Conservation (phyloP, 1,140 invertebrate species). For the Hormaphis cornu region DNA sequence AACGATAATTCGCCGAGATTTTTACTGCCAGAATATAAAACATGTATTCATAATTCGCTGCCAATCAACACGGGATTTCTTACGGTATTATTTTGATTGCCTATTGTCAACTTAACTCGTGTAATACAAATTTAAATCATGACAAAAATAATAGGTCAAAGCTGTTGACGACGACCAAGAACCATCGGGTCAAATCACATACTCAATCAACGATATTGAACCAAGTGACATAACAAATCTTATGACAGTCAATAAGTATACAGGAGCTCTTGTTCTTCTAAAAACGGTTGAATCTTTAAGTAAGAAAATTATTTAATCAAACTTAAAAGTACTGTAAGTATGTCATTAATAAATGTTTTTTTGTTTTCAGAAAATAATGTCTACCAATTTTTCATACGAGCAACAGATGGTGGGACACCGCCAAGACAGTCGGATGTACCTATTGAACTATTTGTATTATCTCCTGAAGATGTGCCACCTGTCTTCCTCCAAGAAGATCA, state of each 20-base stretch:
- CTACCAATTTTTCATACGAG: conserved; percentile 82
- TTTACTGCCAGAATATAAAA: conserved; percentile 67
- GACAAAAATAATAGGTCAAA: conserved; percentile 24
- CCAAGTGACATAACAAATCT: conserved; percentile 50
- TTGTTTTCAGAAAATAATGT: conserved; percentile 59
- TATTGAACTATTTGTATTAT: conserved; percentile 66
- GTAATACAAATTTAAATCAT: background rate
- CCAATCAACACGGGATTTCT: conserved; percentile 55
- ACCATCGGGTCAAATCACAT: conserved; percentile 48
- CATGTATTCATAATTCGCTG: conserved; percentile 56
- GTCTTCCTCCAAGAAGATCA: conserved; percentile 60
- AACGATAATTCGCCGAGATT: conserved; percentile 85
- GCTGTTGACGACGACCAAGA: conserved; percentile 33
- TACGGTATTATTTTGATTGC: conserved; percentile 47
- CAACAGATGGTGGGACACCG: conserved; percentile 63
- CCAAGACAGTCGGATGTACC: conserved; percentile 64
- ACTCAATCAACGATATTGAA: conserved; percentile 60
- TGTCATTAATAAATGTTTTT: conserved; percentile 1
- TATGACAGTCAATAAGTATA: conserved; percentile 57
- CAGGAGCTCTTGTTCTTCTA: conserved; percentile 57
- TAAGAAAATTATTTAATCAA: conserved; percentile 38
- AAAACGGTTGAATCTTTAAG: conserved; percentile 51
- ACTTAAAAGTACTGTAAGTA: background rate
- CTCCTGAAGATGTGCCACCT: conserved; percentile 57
- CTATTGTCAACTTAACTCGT: background rate